phyloP scores from a whole-genome alignment of 2,113 vertebrate species.

The Spheniscus mendiculus region DNA sequence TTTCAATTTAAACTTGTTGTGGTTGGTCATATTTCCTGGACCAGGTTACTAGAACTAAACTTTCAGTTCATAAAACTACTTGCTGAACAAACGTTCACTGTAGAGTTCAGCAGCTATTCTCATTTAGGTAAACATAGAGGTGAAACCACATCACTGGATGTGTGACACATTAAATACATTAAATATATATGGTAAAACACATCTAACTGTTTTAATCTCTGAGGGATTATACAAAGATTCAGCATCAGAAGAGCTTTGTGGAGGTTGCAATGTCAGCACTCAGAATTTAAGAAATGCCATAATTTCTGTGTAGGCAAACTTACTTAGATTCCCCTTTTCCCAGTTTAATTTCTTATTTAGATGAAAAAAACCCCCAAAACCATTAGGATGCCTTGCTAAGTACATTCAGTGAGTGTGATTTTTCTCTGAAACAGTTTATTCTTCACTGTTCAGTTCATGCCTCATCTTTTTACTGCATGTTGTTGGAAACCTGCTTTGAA shows the following conservation, averaged over 20 bases:
- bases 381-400: neutral
- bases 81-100: neutral
- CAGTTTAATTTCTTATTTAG: neutral
- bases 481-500: neutral
- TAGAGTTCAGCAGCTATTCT: neutral
- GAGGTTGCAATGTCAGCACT: neutral
- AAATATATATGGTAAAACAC: neutral
- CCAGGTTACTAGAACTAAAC: neutral
- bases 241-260: neutral
- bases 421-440: neutral
- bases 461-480: neutral
- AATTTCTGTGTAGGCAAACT: neutral
- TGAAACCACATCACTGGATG: neutral
- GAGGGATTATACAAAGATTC: neutral
- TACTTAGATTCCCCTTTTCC: neutral
- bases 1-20: neutral
- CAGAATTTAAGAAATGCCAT: neutral
- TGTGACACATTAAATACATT: neutral
- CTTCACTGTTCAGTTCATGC: neutral
- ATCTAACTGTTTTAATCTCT: neutral
- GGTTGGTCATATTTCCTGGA: neutral
- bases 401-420: neutral
- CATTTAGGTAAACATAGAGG: neutral
- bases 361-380: neutral
- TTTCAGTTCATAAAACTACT: neutral